A percentile compares a stretch with the other conserved stretches of the same genome.
Evolutionary conservation across 2,888 invertebrate genomes (phyloP).

Genomic region (Pristionchus fissidentatus): DNA sequence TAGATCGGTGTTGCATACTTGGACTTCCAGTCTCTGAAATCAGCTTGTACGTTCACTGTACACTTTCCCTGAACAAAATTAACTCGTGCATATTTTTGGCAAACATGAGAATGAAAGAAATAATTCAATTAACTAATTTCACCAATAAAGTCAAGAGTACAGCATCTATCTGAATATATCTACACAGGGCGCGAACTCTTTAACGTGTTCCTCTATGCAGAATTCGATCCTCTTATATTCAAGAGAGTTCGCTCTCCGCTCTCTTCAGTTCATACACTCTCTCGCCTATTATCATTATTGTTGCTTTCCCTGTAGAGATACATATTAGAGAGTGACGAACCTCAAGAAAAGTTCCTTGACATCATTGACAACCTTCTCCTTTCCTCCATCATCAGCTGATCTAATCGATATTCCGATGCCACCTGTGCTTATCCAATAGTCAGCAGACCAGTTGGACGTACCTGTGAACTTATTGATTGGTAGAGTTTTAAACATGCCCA

Average conservation of each 20-base stretch:
- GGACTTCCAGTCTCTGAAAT: slow-evolving; percentile 72
- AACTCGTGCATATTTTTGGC: too few relatives aligned
- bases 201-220: too few relatives aligned
- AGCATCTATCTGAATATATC: too few relatives aligned
- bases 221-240: too few relatives aligned
- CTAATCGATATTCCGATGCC: slow-evolving; percentile 85
- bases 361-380: background rate
- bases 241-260: too few relatives aligned
- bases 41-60: background rate
- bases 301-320: background rate
- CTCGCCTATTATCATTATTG: too few relatives aligned
- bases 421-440: slow-evolving; percentile 92
- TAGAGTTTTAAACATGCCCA: background rate
- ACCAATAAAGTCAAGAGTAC: too few relatives aligned
- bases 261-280: too few relatives aligned
- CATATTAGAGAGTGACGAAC: background rate
- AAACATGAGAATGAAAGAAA: too few relatives aligned
- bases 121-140: too few relatives aligned
- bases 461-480: slow-evolving; percentile 77
- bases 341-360: background rate
- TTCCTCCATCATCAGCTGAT: background rate
- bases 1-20: slow-evolving; percentile 63
- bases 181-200: background rate
- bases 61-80: background rate
- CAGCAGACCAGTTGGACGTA: slow-evolving; percentile 97